Base-by-base conservation (phyloP, 2,888 invertebrate genomes). In the Chorisops tibialis region DNA sequence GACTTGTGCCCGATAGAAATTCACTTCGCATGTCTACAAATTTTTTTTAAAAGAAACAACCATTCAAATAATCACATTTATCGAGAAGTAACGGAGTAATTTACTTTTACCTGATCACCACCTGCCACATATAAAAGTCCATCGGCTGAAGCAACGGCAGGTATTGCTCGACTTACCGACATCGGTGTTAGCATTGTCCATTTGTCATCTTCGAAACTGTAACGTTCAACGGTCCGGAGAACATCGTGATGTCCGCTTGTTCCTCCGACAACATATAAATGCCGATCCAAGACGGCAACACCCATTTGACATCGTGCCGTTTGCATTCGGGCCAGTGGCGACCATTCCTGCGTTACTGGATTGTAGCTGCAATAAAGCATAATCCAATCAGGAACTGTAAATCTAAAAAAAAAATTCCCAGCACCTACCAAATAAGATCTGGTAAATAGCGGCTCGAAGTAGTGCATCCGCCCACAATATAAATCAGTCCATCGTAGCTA, bases 401-500 rank as follows among this genome's bases (percentile, higher is more conserved):
- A n/a, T n/a, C n/a, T n/a, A n/a, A n/a, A n/a, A n/a, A n/a, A n/a
- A 16, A 51, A 30, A 11, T 49, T 12, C 11, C 19, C 16, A 35
- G 14, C 12, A 37, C 45, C 24, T 54, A 77, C 77, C 77, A 77
- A 35, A 89, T 82, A 67, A 92, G 80, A 76, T 92, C 92, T 68
- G 87, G 86, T 54, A 91, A 83, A 78, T 92, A 91, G 50, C 93
- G 81, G 74, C 88, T 86, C 54, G 85, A 85, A 72, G 87, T 87
- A 12, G 91, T 91, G 75, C 93, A 91, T 0, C 96, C 96, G 22
- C 96, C 96, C 56, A 94, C 91, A 69, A 96, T 85, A 77, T 95
- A 96, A 72, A 96, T 91, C 6, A 77, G 70, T 51, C 78, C 77
- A 54, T 79, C 78, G 61, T 77, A 79, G 67, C 89, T 87, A 22